Percentiles rank a stretch among this genome's conserved stretches.
Conservation (phyloP, 2,113 vertebrate species). For the Hystrix brachyura region DNA sequence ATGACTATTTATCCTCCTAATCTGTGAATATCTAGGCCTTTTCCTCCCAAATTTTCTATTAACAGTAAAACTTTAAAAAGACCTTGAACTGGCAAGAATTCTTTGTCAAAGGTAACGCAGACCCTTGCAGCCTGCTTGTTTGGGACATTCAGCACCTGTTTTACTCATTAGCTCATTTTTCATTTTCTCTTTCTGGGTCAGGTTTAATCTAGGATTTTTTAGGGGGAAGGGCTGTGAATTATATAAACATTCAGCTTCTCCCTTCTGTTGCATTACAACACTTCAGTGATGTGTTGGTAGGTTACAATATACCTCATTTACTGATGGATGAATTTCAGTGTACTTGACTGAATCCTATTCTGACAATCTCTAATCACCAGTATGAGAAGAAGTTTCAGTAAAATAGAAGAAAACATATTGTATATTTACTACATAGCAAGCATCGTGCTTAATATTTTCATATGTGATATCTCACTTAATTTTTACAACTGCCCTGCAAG, state of each 20-base stretch:
- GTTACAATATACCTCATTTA: slow-evolving; percentile 1
- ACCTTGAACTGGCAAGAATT: slow-evolving; percentile 55
- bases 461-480: slow-evolving; percentile 54
- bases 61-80: slow-evolving; percentile 37
- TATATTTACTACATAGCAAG: slow-evolving; percentile 34
- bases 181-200: slow-evolving; percentile 82
- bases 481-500: slow-evolving; percentile 16
- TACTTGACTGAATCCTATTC: neutral
- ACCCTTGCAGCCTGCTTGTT: slow-evolving; percentile 24
- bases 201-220: slow-evolving; percentile 66
- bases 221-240: slow-evolving; percentile 26
- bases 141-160: slow-evolving; percentile 49
- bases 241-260: slow-evolving; percentile 49
- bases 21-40: neutral
- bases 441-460: slow-evolving; percentile 54
- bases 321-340: neutral
- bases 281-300: slow-evolving; percentile 26
- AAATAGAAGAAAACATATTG: neutral
- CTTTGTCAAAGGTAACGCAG: slow-evolving; percentile 45
- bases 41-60: neutral
- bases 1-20: neutral
- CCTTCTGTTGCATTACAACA: slow-evolving; percentile 12
- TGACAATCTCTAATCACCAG: neutral
- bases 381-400: neutral
- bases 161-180: slow-evolving; percentile 79